Base-by-base conservation (phyloP, 2,888 invertebrate genomes). In the Diplolepis rosae region DNA sequence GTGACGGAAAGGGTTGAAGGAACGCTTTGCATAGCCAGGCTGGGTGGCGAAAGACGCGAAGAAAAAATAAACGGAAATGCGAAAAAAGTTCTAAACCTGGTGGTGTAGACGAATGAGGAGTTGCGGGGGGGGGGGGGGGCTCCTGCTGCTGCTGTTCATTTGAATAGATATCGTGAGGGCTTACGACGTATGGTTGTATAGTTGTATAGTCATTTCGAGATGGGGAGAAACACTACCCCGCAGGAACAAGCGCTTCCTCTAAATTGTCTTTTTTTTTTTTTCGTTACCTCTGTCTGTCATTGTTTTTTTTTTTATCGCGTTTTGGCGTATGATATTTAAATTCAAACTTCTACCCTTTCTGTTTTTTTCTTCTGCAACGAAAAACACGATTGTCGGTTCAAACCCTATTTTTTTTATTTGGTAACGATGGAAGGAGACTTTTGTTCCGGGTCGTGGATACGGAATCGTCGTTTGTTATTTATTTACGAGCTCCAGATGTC, bases 11-110 rank as follows among this genome's bases (percentile, higher is more conserved):
- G 85, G 85, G 87, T 84, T 85, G 82, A 80, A 77, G 80, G 79
- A 77, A 81, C 80, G 80, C 79, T 87, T 85, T 87, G 83, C 85
- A 86, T 85, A 83, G 78, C 72, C 69, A 66, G 30, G 78, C 69
- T 75, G 77, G 66, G 73, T 70, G 76, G 73, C 65, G 35, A 75
- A 76, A 78, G 66, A 68, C 70, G 75, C 73, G 78, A 79, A 80
- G 78, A 79, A 82, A 84, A 87, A 86, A 85, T 83, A 84, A 83
- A 83, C 84, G 86, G 85, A 87, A 87, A 82, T 77, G 83, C 79
- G 80, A 79, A 83, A 86, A 81, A 69, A 72, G 15, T 75, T 70
- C 35, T 61, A 39, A 39, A 61, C 35, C 35, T 28, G 28, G 52
- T 15, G 30, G 52, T 27, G 52, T 15, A 15, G 18, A 45, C 45